Evolutionary conservation across 1,140 invertebrate genomes (phyloP).

Genomic region (Agraylea sexmaculata): DNA sequence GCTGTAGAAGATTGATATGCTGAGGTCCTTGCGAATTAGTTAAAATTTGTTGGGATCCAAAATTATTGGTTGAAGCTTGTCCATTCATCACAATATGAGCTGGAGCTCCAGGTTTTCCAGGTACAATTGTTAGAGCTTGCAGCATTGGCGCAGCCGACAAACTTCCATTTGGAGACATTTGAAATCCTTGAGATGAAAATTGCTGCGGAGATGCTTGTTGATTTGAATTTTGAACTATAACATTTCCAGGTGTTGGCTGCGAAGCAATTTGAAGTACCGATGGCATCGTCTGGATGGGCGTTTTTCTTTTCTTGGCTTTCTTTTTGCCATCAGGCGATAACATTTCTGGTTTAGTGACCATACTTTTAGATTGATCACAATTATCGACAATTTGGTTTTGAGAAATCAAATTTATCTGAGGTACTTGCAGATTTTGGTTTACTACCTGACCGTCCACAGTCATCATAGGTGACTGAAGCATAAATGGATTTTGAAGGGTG

Average conservation of each 20-base stretch:
- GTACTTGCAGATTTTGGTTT: constrained; percentile 53
- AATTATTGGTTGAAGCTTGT: constrained; percentile 46
- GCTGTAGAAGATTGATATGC: constrained; percentile 66
- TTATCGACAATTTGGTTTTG: constrained; percentile 40
- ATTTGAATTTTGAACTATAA: constrained; percentile 41
- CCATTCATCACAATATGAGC: constrained; percentile 62
- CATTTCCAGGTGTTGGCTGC: constrained; percentile 39
- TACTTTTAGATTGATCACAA: constrained; percentile 35
- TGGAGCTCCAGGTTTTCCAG: constrained; percentile 56
- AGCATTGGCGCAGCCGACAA: constrained; percentile 50
- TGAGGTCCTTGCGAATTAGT: constrained; percentile 57
- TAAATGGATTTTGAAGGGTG: constrained; percentile 64
- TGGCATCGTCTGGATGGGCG: constrained; percentile 54
- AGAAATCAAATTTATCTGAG: constrained; percentile 55
- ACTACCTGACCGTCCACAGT: constrained; percentile 55
- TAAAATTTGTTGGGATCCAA: constrained; percentile 55
- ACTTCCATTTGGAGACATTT: constrained; percentile 48
- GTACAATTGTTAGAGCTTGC: constrained; percentile 63
- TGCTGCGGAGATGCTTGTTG: constrained; percentile 38
- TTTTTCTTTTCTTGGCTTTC: constrained; percentile 62
- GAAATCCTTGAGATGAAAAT: constrained; percentile 51
- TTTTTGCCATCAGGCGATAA: constrained; percentile 61
- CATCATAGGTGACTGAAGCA: constrained; percentile 65
- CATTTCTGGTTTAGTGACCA: constrained; percentile 44
- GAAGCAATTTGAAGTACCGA: constrained; percentile 63